These are phyloP conservation scores for Triops cancriformis DNA, from an alignment of 1,140 invertebrate genomes.

Conservation along the genomic window DNA sequence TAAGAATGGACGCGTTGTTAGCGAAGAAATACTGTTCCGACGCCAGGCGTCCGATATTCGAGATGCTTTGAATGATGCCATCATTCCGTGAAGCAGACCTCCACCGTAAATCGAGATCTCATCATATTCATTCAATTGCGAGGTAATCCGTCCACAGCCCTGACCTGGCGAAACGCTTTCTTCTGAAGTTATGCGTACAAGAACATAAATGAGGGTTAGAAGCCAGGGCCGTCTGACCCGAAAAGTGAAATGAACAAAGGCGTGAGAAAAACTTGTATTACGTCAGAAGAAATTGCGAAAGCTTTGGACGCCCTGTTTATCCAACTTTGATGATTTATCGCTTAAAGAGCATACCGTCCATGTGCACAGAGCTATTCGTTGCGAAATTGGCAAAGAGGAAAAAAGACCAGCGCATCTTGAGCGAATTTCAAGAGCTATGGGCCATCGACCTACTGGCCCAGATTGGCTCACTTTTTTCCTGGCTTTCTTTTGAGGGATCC, in stretches of 20 bases:
- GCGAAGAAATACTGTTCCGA: too few relatives aligned
- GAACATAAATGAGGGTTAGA: background rate
- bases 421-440: constrained; percentile 2
- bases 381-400: background rate
- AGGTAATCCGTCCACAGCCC: too few relatives aligned
- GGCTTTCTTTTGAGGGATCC: background rate
- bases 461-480: background rate
- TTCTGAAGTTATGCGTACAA: background rate
- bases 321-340: background rate
- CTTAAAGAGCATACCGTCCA: too few relatives aligned
- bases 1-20: too few relatives aligned
- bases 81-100: too few relatives aligned
- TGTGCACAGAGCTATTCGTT: background rate
- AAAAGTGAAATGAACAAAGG: background rate
- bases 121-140: too few relatives aligned
- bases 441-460: constrained; percentile 7
- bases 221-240: background rate
- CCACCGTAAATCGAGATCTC: too few relatives aligned
- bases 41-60: too few relatives aligned
- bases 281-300: background rate
- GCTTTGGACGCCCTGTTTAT: background rate
- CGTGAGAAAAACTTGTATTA: background rate
- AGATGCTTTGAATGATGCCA: too few relatives aligned
- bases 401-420: background rate
- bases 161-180: too few relatives aligned